Evolutionary conservation across 2,797 vertebrate species (phyloP), one percentile per base, ranked within the genome.

Genomic region (Xiphophorus birchmanni): DNA sequence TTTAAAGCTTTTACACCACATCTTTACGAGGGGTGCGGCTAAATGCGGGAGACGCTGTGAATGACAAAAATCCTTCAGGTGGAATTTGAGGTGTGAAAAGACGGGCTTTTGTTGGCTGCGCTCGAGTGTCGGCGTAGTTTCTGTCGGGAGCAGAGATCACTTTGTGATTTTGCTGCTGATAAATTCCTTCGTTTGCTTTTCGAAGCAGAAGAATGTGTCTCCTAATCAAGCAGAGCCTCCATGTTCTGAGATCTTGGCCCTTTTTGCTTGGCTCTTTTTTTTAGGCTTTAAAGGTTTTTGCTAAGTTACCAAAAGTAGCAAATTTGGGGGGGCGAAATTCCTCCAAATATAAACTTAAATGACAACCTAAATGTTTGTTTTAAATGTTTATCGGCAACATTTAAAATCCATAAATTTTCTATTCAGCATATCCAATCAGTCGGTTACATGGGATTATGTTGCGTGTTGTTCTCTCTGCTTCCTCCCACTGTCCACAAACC

Each of bases 221-320:
- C 18, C 1, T 21, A n/a, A 58, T 58, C 63, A 32, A 11, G 29
- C 73, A 73, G 52, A 74, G 45, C 48, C 52, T 63, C 5, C 17
- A 58, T 29, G 54, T 81, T 50, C 32, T 65, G 58, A 79, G 83
- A 80, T 80, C 72, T 82, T 75, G 73, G 74, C 42, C 76, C 72
- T 8, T 26, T 79, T 35, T 48, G 73, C 65, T 58, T 42, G 17
- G 40, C 32, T n/a, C 10, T 7, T 37, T 71, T 79, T 77, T 48
- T 63, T 29, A 13, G 2, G 44, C 9, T 40, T 75, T 21, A 40
- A 44, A 32, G 48, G 40, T 58, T 83, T 82, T 54, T 73, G 44
- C 26, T 29, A 0, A 56, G 58, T 15, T 40, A 71, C 45, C 32
- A 48, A 45, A 12, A 35, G 75, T 40, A 54, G 29, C 37, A 75